Conservation (phyloP, 2,113 vertebrate species). For the Electrona antarctica region DNA sequence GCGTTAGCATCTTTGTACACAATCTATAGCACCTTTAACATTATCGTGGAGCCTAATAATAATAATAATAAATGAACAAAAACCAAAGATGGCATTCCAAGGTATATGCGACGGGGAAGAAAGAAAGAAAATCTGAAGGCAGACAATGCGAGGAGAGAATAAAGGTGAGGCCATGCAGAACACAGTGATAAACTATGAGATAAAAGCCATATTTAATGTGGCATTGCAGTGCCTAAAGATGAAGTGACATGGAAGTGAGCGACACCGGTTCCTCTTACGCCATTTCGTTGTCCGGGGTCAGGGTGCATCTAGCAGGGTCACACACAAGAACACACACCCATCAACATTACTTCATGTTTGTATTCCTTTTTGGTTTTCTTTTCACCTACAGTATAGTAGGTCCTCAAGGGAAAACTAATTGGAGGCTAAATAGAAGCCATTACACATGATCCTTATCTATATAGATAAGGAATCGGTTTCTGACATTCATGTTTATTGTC, state of each 20-base stretch:
- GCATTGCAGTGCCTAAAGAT: constrained; percentile 23
- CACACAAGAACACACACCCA: constrained; percentile 79
- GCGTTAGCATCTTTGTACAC: no score
- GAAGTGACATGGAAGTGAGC: constrained; percentile 58
- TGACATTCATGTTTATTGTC: not conserved
- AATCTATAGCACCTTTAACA: no score
- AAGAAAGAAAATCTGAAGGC: no score
- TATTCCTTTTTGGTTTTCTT: constrained; percentile 67
- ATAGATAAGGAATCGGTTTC: no score
- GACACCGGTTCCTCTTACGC: constrained; percentile 85
- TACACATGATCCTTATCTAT: no score
- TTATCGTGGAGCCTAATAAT: no score
- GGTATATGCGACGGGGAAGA: no score
- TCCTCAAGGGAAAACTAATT: not conserved
- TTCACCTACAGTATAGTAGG: not conserved
- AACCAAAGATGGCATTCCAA: not conserved
- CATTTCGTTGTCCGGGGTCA: constrained; percentile 79
- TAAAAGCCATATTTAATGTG: no score
- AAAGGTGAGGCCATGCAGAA: no score
- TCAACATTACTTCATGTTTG: constrained; percentile 61
- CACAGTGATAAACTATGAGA: no score
- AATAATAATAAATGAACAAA: not conserved
- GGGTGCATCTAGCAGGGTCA: constrained; percentile 83
- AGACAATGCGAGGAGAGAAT: no score
- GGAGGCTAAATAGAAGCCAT: not conserved